Evolutionary conservation across 2,888 invertebrate genomes (phyloP), one percentile per base, ranked within the genome.

Genomic region (Macrosoma leucophasiata): DNA sequence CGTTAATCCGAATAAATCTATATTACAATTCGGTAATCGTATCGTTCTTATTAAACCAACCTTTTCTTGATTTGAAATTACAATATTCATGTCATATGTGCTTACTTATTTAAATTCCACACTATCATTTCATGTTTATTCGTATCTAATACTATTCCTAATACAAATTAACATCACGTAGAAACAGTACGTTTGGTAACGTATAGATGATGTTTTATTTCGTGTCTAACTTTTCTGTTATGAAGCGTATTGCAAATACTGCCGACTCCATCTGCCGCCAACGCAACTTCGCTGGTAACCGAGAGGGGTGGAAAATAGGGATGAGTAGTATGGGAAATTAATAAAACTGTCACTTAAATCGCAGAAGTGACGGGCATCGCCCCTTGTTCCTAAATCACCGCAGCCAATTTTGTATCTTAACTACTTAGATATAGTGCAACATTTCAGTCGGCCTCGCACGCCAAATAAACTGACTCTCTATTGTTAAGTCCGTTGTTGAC

Each of bases 301-400:
- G 63, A 64, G 58, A 61, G 61, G 79, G 79, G 79, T 77, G 76
- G 68, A 70, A 73, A 73, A 71, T 62, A 59, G 70, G 74, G 73
- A 77, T 70, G 74, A 76, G 68, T 62, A 61, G 67, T 73, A 72
- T 71, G 86, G 84, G 85, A 89, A 90, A 90, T 90, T 90, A 90
- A 90, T 90, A 90, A 89, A 89, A 88, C 88, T 89, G 90, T 89
- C 89, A 89, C 88, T 89, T 87, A 86, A 87, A 85, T 82, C 68
- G 71, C 72, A 76, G 62, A 73, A 77, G 72, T 77, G 79, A 75
- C 73, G 62, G 65, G 56, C 55, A 58, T 60, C 56, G 52, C 68
- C 76, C 78, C 73, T 81, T 70, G 71, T 58, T n/a, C 53, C 35
- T 25, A 35, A 21, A 33, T 39, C 31, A 26, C 32, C 31, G 38